Evolutionary conservation across 2,888 invertebrate species (phyloP).

Genomic region (Macaria liturata): DNA sequence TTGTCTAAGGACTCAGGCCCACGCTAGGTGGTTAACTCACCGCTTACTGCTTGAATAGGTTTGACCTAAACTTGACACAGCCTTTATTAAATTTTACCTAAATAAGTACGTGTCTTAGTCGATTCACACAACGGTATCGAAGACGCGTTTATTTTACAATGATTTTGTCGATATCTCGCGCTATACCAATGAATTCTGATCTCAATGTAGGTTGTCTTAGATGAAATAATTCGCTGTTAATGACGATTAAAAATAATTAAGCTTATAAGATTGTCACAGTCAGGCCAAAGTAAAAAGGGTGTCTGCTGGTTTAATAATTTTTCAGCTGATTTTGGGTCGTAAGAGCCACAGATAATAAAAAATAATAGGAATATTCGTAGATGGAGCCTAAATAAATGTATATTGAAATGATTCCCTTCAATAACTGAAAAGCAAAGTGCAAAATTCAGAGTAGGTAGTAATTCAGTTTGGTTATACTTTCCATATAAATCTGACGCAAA

Average conservation of each 20-base stretch:
- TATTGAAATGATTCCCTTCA: no score
- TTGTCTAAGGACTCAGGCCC: no score
- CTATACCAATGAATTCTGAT: neutral
- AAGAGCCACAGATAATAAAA: no score
- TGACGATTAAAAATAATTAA: conserved; percentile 14
- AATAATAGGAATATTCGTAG: no score
- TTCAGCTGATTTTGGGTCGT: no score
- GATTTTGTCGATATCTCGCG: conserved; percentile 18
- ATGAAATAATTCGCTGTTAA: conserved; percentile 16
- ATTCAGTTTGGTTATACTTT: no score
- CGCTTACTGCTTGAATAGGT: conserved; percentile 50
- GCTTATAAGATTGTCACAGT: conserved; percentile 17
- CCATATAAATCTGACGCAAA: no score
- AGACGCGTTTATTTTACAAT: conserved; percentile 25
- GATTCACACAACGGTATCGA: conserved; percentile 36
- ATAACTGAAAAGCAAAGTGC: no score
- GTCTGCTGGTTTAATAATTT: no score
- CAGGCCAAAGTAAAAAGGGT: no score
- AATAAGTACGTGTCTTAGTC: conserved; percentile 43
- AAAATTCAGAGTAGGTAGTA: no score
- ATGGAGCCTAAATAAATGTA: no score
- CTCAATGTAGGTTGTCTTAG: conserved; percentile 7
- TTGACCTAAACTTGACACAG: conserved; percentile 66
- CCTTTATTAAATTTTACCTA: conserved; percentile 61
- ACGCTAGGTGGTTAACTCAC: conserved; percentile 27